Evolutionary conservation across 2,888 invertebrate species (phyloP).

Genomic region (Drosophila yooni): DNA sequence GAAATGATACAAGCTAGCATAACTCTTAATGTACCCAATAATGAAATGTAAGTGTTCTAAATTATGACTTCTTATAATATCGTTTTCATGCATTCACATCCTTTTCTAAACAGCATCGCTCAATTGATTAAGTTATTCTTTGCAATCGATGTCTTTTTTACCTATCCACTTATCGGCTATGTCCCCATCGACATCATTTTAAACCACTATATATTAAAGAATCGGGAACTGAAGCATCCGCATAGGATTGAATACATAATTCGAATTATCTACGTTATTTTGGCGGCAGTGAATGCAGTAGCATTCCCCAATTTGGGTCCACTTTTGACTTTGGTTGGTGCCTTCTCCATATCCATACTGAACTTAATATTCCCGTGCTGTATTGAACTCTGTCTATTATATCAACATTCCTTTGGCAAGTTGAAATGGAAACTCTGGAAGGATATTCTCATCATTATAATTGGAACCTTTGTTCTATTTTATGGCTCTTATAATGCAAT

Average conservation of each 20-base stretch:
- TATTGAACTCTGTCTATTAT: conserved; percentile 53
- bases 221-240: background rate
- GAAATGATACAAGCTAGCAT: conserved; percentile 89
- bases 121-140: conserved; percentile 91
- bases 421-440: conserved; percentile 47
- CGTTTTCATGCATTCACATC: background rate
- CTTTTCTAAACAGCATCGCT: conserved; percentile 87
- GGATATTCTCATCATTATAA: conserved; percentile 21
- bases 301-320: conserved; percentile 54
- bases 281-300: conserved; percentile 39
- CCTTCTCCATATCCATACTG: conserved; percentile 51
- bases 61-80: background rate
- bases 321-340: conserved; percentile 45
- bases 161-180: conserved; percentile 97
- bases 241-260: conserved; percentile 35
- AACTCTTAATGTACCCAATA: conserved; percentile 92
- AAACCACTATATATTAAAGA: conserved; percentile 79
- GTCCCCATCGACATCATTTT: conserved; percentile 97
- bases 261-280: conserved; percentile 25
- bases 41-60: conserved; percentile 87
- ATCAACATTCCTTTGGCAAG: conserved; percentile 32
- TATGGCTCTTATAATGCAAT: conserved; percentile 30
- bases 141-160: conserved; percentile 93
- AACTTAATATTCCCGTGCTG: conserved; percentile 57
- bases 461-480: conserved; percentile 28